Conservation (phyloP, 2,113 vertebrate genomes). For the Notechis scutatus region DNA sequence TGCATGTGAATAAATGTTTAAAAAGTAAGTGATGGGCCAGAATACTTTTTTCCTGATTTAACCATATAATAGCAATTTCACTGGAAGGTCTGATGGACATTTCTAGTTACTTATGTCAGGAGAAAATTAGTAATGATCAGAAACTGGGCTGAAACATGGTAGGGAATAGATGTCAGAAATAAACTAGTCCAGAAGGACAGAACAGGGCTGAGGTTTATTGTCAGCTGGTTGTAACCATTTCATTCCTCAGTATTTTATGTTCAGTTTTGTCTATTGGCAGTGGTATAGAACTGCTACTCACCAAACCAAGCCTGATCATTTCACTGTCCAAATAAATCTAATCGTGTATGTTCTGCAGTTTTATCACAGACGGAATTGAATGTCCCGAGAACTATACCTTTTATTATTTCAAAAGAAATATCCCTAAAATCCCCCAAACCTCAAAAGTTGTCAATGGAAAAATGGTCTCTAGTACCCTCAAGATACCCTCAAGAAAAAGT, state of each 20-base stretch:
- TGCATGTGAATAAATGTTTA: neutral
- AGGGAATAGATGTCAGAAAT: neutral
- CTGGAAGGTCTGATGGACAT: slow-evolving; percentile 36
- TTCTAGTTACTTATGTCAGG: slow-evolving; percentile 9
- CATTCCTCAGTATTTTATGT: neutral
- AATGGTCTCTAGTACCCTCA: neutral
- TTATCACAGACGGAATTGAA: neutral
- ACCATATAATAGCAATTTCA: slow-evolving; percentile 22
- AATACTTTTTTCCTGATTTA: slow-evolving; percentile 21
- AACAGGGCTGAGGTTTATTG: neutral
- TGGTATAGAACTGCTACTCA: neutral
- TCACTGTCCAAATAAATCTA: neutral
- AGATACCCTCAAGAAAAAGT: neutral
- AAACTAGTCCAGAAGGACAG: neutral
- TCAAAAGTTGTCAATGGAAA: neutral
- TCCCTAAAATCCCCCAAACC: neutral
- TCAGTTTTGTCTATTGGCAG: neutral
- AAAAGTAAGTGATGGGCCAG: neutral
- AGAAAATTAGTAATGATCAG: neutral
- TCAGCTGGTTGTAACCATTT: neutral
- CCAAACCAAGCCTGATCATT: neutral
- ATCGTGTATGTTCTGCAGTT: neutral
- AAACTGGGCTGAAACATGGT: neutral
- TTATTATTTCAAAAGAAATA: neutral
- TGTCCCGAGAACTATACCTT: neutral